These are phyloP conservation scores for Cyrtodaria siliqua DNA, from an alignment of 2,888 invertebrate species.

Conservation along the genomic window DNA sequence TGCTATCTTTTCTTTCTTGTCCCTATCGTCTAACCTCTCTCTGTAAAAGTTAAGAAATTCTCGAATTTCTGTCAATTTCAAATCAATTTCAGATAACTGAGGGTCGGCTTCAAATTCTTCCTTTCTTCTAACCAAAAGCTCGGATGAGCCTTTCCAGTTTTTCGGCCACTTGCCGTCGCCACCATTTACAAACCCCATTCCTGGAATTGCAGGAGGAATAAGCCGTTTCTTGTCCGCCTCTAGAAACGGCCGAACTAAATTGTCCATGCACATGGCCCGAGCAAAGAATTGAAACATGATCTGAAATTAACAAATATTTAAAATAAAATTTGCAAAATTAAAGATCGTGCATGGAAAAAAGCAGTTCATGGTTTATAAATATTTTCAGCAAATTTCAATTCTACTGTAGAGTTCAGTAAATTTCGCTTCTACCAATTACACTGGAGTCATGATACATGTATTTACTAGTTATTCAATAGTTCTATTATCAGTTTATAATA, in stretches of 20 bases:
- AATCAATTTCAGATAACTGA: slow-evolving; percentile 74
- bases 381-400: not conserved
- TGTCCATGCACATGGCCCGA: slow-evolving; percentile 80
- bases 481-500: too few relatives aligned
- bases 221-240: slow-evolving; percentile 64
- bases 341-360: not conserved
- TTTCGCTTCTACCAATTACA: too few relatives aligned
- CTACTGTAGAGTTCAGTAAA: not conserved
- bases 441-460: too few relatives aligned
- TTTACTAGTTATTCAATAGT: too few relatives aligned
- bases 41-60: slow-evolving; percentile 76
- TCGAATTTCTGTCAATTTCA: slow-evolving; percentile 73
- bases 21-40: slow-evolving; percentile 79
- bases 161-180: slow-evolving; percentile 66
- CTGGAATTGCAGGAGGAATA: slow-evolving; percentile 48
- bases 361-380: too few relatives aligned
- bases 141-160: slow-evolving; percentile 68
- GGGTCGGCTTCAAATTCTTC: slow-evolving; percentile 63
- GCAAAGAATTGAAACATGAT: slow-evolving; percentile 81
- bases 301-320: too few relatives aligned
- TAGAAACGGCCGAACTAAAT: slow-evolving; percentile 74
- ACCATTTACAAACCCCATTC: slow-evolving; percentile 69
- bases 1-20: slow-evolving; percentile 79
- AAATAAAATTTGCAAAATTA: too few relatives aligned
- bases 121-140: slow-evolving; percentile 45